Base-by-base conservation (phyloP, 23 tunicate genomes). In the Halocynthia roretzi region DNA sequence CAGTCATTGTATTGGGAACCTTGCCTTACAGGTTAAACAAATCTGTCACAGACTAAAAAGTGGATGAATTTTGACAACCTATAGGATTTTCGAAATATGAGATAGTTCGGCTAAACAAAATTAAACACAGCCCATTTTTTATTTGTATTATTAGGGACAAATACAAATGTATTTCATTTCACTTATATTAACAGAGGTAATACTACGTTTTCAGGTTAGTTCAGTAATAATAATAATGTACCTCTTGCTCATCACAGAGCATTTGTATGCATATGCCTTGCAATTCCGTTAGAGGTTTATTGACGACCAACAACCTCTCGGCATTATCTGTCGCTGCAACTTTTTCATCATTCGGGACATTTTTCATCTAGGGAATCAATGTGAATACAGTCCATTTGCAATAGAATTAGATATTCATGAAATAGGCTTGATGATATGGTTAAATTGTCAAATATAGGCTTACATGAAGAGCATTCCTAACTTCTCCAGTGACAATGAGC, bases 221-320 rank as follows among this genome's bases (percentile, higher is more conserved):
- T 0, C 44, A 31, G 44, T 31, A 31, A 31, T 31, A 31, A 31
- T 31, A 31, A 31, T 31, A 31, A 31, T 31, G 44, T 31, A 90
- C 89, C 80, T 90, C 97, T 22, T 82, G 90, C 50, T 92, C 98
- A 53, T 80, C 91, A 75, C 98, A 82, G 18, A 92, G 78, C 61
- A 92, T 56, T 9, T 71, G 77, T 69, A 92, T 78, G 67, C 93
- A 86, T 50, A 86, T 72, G 2, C 91, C 82, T 44, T 92, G 98
- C 8, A 92, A 72, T 44, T 92, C 92, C n/a, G 98, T 92, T 21
- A 92, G 63, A 10, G 98, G 98, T 66, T 92, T 92, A 77, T 92
- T 91, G 55, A 82, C 49, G 54, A 92, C 76, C 8, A 92, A 75
- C 50, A 92, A 73, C 22, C 83, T 78, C 69, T 92, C 98, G 5